Evolutionary conservation across 2,888 invertebrate species (phyloP), one percentile per base, ranked within the genome.

Genomic region (Erebia palarica): DNA sequence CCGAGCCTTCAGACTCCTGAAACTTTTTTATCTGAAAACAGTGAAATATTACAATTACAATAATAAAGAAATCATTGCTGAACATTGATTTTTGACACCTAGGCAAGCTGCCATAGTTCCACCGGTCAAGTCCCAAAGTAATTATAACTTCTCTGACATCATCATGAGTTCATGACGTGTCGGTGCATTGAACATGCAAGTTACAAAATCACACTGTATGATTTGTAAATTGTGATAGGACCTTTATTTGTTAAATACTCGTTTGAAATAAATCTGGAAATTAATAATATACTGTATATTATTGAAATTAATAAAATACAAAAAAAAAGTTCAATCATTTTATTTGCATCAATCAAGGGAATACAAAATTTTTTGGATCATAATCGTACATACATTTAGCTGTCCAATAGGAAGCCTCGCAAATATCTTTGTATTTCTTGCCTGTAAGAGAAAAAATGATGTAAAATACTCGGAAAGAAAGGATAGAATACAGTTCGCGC

Each of bases 321-420:
- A 3, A 36, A 36, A n/a, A 63, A 18, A 21, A 63, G 13, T 49
- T 49, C 21, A 21, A 42, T 13, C 27, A 58, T 7, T 59, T 91
- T 88, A 75, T 87, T 90, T 1, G 87, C 79, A 89, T 89, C 67
- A 27, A 61, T 84, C 74, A 92, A 55, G 92, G 89, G 74, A 92
- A 92, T 3, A 91, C 79, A 75, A 91, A 91, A 75, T 85, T 89
- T 42, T 82, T 80, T 0, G 92, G 80, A 61, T 91, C 90, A 57
- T 76, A 84, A 3, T 91, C 89, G 70, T 90, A 92, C 87, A 91
- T 87, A 75, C 92, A 92, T 78, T 89, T 91, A 0, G 92, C 88
- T 1, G 86, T 88, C 86, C 87, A 90, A 69, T 86, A 92, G 0
- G 91, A 86, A 1, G 84, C 85, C 75, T 92, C 92, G 69, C 92